Percentiles rank a stretch among this genome's conserved stretches.
phyloP scores from a whole-genome alignment of 92 coral and sea anemone species.

The Epizoanthus illoricatus region DNA sequence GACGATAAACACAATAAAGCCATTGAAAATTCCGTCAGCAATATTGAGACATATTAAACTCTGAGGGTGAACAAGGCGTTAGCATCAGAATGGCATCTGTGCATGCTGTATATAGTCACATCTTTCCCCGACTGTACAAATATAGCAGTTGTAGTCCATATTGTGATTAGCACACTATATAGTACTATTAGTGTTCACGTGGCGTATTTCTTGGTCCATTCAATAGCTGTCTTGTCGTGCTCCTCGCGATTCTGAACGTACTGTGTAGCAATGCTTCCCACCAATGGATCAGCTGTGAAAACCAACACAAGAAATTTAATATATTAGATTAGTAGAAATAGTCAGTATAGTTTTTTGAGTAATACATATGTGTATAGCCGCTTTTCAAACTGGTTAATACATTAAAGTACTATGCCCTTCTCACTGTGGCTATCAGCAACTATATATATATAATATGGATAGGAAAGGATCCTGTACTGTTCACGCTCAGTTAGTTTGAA shows the following conservation, averaged over 20 bases:
- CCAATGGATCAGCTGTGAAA: conserved; percentile 75
- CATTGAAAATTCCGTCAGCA: too few species aligned
- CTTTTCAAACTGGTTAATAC: too few species aligned
- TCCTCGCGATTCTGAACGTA: conserved; percentile 72
- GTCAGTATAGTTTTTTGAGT: neutral
- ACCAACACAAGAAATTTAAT: neutral
- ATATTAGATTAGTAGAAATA: neutral
- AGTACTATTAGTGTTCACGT: conserved; percentile 35
- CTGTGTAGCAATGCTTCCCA: conserved; percentile 86
- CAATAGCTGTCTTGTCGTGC: conserved; percentile 70
- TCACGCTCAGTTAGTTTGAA: too few species aligned
- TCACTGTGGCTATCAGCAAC: too few species aligned
- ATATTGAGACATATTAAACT: too few species aligned
- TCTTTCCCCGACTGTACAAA: conserved; percentile 15
- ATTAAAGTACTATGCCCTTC: too few species aligned
- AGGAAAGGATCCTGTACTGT: too few species aligned
- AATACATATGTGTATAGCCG: neutral
- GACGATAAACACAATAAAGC: too few species aligned
- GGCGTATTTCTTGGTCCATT: conserved; percentile 83
- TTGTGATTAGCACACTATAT: neutral
- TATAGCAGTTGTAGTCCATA: neutral
- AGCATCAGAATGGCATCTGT: neutral
- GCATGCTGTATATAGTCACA: conserved; percentile 6
- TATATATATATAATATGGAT: too few species aligned
- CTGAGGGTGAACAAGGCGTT: too few species aligned